Conservation (phyloP, 2,888 invertebrate species). For the Caradrina kadenii region DNA sequence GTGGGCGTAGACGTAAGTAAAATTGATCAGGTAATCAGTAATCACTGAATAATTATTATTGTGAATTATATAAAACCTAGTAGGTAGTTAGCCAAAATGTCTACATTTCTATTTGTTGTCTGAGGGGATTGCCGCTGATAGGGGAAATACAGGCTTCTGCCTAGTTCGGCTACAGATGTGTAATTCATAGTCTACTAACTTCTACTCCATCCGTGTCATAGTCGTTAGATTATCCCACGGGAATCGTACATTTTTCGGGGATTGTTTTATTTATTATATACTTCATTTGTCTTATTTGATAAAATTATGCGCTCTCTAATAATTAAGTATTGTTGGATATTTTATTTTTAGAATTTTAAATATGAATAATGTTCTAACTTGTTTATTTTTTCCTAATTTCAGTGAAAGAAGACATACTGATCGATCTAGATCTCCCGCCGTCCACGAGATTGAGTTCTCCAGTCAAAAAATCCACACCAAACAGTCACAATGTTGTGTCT, state of each 20-base stretch:
- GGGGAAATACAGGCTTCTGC: too few species aligned
- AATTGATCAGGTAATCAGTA: constrained; percentile 14
- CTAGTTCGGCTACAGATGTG: too few species aligned
- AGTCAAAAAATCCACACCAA: constrained; percentile 63
- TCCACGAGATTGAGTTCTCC: constrained; percentile 79
- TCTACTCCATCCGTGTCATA: too few species aligned
- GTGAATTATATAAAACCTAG: not conserved
- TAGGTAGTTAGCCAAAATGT: too few species aligned
- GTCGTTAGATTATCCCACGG: too few species aligned
- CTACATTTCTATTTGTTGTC: too few species aligned
- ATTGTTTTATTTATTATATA: too few species aligned
- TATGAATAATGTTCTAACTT: not conserved
- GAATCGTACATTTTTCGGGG: too few species aligned
- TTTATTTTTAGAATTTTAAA: not conserved
- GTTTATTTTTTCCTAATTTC: constrained; percentile 58
- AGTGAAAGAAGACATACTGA: constrained; percentile 93
- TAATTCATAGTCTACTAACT: too few species aligned
- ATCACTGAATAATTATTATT: not conserved
- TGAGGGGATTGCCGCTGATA: too few species aligned
- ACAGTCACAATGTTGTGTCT: constrained; percentile 80
- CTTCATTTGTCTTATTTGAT: too few species aligned
- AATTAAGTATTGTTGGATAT: not conserved
- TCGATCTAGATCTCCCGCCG: constrained; percentile 93
- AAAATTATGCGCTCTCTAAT: too few species aligned
- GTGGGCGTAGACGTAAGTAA: constrained; percentile 10